phyloP scores from a whole-genome alignment of 2,113 vertebrate genomes.

The Leucoraja erinaceus region DNA sequence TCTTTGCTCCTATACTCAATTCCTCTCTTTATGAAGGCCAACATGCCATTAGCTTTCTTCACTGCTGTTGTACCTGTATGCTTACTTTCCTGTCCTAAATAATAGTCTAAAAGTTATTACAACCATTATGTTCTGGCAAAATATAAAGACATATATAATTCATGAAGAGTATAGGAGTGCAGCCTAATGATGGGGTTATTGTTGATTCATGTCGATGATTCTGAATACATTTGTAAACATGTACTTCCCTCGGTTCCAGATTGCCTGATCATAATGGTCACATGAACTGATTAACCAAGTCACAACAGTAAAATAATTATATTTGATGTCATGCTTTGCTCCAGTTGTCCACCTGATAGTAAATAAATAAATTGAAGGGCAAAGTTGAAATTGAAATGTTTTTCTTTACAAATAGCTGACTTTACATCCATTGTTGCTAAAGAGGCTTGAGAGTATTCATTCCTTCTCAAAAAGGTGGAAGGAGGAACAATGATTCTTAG shows the following conservation, averaged over 20 bases:
- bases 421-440: background rate
- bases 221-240: conserved; percentile 10
- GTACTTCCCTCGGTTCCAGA: background rate
- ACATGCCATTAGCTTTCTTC: no score
- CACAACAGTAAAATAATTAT: background rate
- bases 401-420: background rate
- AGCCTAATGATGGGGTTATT: background rate
- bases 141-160: background rate
- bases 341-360: background rate
- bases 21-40: no score
- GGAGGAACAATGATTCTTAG: background rate
- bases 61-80: background rate
- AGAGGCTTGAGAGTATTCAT: background rate
- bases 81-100: background rate
- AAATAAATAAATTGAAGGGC: conserved; percentile 3
- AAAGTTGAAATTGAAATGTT: background rate
- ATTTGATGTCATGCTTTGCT: background rate
- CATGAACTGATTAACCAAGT: background rate
- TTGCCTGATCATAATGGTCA: background rate
- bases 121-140: background rate
- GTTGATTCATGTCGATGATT: background rate
- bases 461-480: background rate
- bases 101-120: background rate
- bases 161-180: background rate
- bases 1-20: no score